Evolutionary conservation across 2,113 vertebrate genomes (phyloP), one percentile per base, ranked within the genome.

Genomic region (Clarias macrocephalus): DNA sequence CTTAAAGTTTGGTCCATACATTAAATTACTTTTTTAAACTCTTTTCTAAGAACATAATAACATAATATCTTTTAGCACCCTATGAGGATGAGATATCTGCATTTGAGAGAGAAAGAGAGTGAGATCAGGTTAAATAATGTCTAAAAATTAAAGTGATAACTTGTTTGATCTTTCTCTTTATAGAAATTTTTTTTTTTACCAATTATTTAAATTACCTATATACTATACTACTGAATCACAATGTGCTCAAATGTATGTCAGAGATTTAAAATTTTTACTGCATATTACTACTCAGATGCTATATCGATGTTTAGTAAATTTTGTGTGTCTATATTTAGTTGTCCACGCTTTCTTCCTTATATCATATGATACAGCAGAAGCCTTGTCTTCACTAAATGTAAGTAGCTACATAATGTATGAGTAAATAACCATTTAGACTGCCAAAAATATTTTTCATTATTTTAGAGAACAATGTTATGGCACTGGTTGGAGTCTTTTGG

Each of bases 391-490:
- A 21, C 33, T 73, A 37, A 85, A 75, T 75, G 72, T 62, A 75
- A 85, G n/a, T 18, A 84, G 19, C 30, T 75, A 59, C n/a, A 83
- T 30, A 59, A n/a, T 48, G 42, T 85, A 85, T 85, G 13, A 42
- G 30, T 82, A 42, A 66, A 57, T 59, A 30, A 82, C 73, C 25
- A 21, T 80, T 73, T 42, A 54, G 12, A 37, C 28, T 15, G 9
- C 9, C 11, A 80, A 82, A 82, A 91, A 72, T 83, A 91, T 84
- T 80, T 84, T 89, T 92, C 87, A 73, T 85, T 86, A 92, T 65
- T 94, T 94, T 91, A 92, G 95, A 96, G 95, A 95, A 91, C 72
- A 94, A 89, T 82, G 54, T 94, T 93, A 93, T 87, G 63, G 21
- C 75, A 37, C 82, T 84, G 62, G 15, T 84, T 84, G 62, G 15